Base-by-base conservation (phyloP, 2,888 invertebrate genomes). In the Anthoptus insignis region DNA sequence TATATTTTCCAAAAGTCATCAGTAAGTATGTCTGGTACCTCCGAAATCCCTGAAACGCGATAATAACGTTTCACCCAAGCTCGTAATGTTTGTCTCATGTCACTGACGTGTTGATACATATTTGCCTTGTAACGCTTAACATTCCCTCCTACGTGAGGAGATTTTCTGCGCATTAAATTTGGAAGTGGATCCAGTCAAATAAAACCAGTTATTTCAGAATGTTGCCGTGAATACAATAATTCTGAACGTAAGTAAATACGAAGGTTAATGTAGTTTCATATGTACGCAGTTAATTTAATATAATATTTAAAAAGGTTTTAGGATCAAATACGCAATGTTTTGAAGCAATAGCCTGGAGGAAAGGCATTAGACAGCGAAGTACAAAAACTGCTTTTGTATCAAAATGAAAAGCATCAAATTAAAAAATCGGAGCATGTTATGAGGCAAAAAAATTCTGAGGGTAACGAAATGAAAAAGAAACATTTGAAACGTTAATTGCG, bases 401-500 rank as follows among this genome's bases (percentile, higher is more conserved):
- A 45, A 45, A 2, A 45, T 45, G 13, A 21, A 22, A 45, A 45
- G 16, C 16, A 13, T 16, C 16, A 45, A 16, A 45, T 45, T 13
- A 45, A 47, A 49, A 61, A 54, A 56, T 47, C 61, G 39, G 37
- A 47, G 11, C 47, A 47, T 53, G 42, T 42, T 45, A 34, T 45
- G 37, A 61, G 27, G 32, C 45, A 27, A 54, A 54, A 61, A 29
- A 37, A 61, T 47, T 34, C 54, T 14, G 45, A 54, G 32, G 34
- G 63, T 56, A 47, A 63, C 34, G 63, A 63, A 56, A 63, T 29
- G 54, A 56, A 39, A 63, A 63, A 61, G 61, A 45, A 45, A 45
- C 24, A 27, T 56, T 63, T 56, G 49, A 56, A 63, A 49, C 63
- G 37, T 56, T 63, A 63, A 63, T 63, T 56, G 39, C 34, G 56